phyloP scores from a whole-genome alignment of 2,797 vertebrate genomes.

The Sparidentex hasta region DNA sequence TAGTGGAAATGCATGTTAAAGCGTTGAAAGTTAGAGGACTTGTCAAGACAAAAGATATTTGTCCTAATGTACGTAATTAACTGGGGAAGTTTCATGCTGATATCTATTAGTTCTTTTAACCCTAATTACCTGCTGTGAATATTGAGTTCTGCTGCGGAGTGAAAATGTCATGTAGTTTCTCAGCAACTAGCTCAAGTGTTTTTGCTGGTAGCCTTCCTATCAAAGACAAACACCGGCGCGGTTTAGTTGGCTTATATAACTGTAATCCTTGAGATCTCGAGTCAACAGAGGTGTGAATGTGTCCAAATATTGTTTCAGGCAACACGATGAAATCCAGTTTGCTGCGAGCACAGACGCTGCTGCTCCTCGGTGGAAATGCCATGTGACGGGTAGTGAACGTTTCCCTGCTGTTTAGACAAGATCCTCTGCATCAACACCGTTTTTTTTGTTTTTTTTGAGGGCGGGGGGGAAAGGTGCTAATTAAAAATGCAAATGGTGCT shows the following conservation, averaged over 20 bases:
- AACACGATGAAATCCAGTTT: conserved; percentile 17
- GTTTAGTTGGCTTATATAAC: conserved; percentile 33
- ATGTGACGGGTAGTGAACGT: conserved; percentile 11
- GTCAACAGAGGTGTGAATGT: conserved; percentile 56
- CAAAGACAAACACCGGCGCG: conserved; percentile 43
- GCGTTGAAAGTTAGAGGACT: no score
- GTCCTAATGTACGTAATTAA: no score
- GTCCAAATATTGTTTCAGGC: conserved; percentile 56
- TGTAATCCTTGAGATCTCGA: conserved; percentile 44
- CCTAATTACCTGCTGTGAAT: neutral
- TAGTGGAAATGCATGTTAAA: no score
- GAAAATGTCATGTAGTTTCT: neutral
- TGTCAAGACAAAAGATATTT: no score
- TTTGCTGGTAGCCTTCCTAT: conserved; percentile 28
- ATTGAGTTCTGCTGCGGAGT: neutral
- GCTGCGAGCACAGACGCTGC: conserved; percentile 6
- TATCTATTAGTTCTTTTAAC: no score
- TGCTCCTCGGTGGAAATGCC: conserved; percentile 22
- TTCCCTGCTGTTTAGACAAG: conserved; percentile 41
- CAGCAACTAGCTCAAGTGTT: conserved; percentile 1
- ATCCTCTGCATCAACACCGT: conserved; percentile 47
- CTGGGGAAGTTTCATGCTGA: no score
- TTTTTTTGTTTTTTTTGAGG: no score
- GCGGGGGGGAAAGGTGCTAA: conserved; percentile 65
- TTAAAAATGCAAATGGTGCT: conserved; percentile 75